phyloP scores from a whole-genome alignment of 2,113 vertebrate species.

The Tor tambroides region DNA sequence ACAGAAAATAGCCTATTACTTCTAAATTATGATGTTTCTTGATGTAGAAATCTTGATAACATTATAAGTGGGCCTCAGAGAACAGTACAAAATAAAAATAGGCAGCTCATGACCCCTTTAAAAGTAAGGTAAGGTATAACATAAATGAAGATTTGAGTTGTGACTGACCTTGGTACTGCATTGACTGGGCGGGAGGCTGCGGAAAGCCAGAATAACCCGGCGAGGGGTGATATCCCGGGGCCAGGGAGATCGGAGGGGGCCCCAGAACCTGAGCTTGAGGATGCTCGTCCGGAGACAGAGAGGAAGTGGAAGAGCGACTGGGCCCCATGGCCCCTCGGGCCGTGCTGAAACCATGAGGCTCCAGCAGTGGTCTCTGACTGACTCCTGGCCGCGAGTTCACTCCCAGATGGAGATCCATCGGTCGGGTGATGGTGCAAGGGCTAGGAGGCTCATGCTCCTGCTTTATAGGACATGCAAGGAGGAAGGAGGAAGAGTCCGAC shows the following conservation, averaged over 20 bases:
- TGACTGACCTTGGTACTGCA: slow-evolving; percentile 44
- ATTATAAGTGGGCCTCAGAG: too few species aligned
- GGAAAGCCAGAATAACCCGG: slow-evolving; percentile 84
- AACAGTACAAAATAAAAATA: too few species aligned
- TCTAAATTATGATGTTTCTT: too few species aligned
- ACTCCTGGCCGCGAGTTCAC: slow-evolving; percentile 72
- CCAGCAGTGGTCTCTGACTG: slow-evolving; percentile 73
- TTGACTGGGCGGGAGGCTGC: slow-evolving; percentile 67
- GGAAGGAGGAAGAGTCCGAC: slow-evolving; percentile 69
- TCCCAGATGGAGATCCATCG: slow-evolving; percentile 76
- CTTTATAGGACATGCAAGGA: slow-evolving; percentile 86
- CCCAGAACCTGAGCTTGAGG: slow-evolving; percentile 70
- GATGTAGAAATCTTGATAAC: too few species aligned
- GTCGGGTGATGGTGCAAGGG: slow-evolving; percentile 80
- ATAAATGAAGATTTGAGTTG: background rate
- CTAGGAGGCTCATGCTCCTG: slow-evolving; percentile 79
- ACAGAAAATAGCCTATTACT: too few species aligned
- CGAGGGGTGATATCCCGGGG: slow-evolving; percentile 83
- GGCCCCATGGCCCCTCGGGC: slow-evolving; percentile 74
- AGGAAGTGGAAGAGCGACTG: slow-evolving; percentile 80
- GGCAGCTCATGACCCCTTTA: too few species aligned
- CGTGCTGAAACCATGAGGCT: slow-evolving; percentile 80
- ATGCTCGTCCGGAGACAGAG: slow-evolving; percentile 83
- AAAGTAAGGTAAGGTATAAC: background rate
- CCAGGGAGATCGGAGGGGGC: slow-evolving; percentile 78